A percentile compares a stretch with the other conserved stretches of the same genome.
These are phyloP conservation scores for Cepaea hortensis DNA, from an alignment of 2,888 invertebrate species.

Conservation along the genomic window DNA sequence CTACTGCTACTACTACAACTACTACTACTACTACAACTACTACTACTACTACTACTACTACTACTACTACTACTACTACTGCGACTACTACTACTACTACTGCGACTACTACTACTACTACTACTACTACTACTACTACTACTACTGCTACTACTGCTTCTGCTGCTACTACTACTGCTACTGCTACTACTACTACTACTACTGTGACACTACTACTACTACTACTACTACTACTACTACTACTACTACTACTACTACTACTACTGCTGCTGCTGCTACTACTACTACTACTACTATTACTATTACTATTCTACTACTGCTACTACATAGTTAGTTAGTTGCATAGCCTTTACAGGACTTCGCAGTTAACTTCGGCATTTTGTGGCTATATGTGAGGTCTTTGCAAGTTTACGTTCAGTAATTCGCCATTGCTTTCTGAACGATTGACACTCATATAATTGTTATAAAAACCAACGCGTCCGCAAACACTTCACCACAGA, in stretches of 20 bases:
- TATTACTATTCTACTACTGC: too few species aligned
- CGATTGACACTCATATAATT: constrained; percentile 21
- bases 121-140: neutral
- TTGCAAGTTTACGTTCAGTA: too few species aligned
- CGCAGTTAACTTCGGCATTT: too few species aligned
- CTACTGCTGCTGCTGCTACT: constrained; percentile 17
- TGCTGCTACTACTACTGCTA: constrained; percentile 7
- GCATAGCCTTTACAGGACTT: too few species aligned
- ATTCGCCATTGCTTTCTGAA: too few species aligned
- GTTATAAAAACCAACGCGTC: constrained; percentile 10
- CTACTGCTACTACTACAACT: neutral
- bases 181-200: neutral
- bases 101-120: constrained; percentile 10
- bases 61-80: neutral
- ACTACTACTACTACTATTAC: constrained; percentile 23
- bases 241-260: constrained; percentile 20
- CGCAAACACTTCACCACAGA: neutral
- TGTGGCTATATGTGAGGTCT: too few species aligned
- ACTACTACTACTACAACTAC: neutral
- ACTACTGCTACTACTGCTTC: neutral
- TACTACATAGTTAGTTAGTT: too few species aligned
- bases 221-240: neutral
- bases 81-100: neutral
- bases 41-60: neutral
- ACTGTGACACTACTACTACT: constrained; percentile 11